A percentile compares a stretch with the other conserved stretches of the same genome.
Evolutionary conservation across 2,113 vertebrate species (phyloP).

Genomic region (Actenoides lindsayi): DNA sequence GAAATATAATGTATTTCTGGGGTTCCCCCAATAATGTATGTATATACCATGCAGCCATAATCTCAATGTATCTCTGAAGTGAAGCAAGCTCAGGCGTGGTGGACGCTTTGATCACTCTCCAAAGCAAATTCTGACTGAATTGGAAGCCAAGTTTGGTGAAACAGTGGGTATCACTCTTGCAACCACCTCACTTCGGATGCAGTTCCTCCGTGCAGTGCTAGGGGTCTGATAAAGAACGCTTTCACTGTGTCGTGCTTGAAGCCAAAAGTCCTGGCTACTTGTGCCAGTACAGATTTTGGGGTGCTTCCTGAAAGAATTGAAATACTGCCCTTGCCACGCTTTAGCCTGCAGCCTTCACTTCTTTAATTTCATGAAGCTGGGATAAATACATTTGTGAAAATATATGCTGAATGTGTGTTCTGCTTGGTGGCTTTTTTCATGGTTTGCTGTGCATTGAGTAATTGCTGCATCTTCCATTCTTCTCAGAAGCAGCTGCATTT

Average conservation of each 20-base stretch:
- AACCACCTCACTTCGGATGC: not conserved
- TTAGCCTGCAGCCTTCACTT: not conserved
- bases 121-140: conserved; percentile 10
- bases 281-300: not conserved
- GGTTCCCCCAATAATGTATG: conserved; percentile 16
- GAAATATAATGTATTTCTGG: not conserved
- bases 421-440: not conserved
- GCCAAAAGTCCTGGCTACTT: not conserved
- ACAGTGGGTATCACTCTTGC: conserved; percentile 5
- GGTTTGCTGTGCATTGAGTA: not conserved
- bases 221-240: not conserved
- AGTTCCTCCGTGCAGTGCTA: not conserved
- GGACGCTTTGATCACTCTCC: conserved; percentile 22
- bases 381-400: not conserved
- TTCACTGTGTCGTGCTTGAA: not conserved
- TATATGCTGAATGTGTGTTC: fast-evolving
- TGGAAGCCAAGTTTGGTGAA: not conserved
- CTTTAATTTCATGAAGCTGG: not conserved
- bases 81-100: conserved; percentile 10
- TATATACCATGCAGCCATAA: not conserved
- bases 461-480: not conserved
- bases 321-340: not conserved
- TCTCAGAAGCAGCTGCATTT: not conserved
- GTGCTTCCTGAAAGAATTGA: not conserved
- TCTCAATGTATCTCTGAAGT: not conserved